Evolutionary conservation across 2,888 invertebrate genomes (phyloP).

Genomic region (Callyntrura sp.): DNA sequence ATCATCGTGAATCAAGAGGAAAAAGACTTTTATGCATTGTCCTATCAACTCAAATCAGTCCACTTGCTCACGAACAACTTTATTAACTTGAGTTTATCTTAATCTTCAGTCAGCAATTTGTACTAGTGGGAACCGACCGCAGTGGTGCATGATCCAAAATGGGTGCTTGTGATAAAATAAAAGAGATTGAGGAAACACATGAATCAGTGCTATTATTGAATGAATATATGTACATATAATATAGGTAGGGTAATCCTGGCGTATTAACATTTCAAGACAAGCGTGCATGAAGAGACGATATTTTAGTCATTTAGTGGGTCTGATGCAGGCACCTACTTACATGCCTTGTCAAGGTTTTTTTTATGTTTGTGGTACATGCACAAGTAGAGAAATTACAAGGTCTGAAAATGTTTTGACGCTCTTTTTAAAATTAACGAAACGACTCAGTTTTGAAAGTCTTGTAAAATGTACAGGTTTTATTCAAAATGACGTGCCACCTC

Average conservation of each 20-base stretch:
- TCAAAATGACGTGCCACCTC: slow-evolving; percentile 3
- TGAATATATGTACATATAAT: background rate
- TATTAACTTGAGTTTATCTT: slow-evolving; percentile 59
- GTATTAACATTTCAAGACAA: too few relatives aligned
- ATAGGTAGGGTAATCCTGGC: too few relatives aligned
- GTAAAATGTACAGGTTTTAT: slow-evolving; percentile 16
- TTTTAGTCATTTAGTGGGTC: background rate
- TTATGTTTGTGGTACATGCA: background rate
- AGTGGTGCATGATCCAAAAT: background rate
- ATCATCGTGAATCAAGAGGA: slow-evolving; percentile 29
- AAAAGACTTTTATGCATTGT: slow-evolving; percentile 48
- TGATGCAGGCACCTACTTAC: background rate
- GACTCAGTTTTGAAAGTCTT: background rate
- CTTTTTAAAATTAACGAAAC: slow-evolving; percentile 7
- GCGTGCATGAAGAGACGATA: slow-evolving; percentile 2
- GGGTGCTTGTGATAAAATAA: slow-evolving; percentile 12
- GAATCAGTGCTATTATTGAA: slow-evolving; percentile 3
- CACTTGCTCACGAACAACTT: slow-evolving; percentile 75
- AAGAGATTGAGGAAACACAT: slow-evolving; percentile 3
- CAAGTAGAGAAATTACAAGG: background rate
- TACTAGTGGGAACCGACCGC: slow-evolving; percentile 47
- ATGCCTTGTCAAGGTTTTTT: background rate
- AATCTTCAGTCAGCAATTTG: slow-evolving; percentile 66
- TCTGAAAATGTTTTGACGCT: too few relatives aligned
- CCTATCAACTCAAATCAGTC: slow-evolving; percentile 68